A percentile compares a stretch with the other conserved stretches of the same genome.
phyloP scores from a whole-genome alignment of 2,797 vertebrate genomes.

The Enteromius fasciolatus region DNA sequence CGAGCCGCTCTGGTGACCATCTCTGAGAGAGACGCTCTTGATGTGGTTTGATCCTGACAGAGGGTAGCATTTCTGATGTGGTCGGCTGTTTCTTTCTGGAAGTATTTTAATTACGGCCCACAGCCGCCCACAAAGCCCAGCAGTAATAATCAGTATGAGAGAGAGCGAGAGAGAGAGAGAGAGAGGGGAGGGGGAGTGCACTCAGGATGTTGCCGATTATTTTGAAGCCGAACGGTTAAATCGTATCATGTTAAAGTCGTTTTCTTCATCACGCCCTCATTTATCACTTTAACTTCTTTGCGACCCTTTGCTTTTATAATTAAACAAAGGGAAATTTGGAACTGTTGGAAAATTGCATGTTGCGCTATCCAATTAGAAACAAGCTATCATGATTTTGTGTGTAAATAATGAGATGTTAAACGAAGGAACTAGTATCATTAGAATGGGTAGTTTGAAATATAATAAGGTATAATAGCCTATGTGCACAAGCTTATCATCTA shows the following conservation, averaged over 20 bases:
- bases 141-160: constrained; percentile 76
- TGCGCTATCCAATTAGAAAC: neutral
- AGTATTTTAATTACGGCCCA: constrained; percentile 87
- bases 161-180: constrained; percentile 42
- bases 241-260: constrained; percentile 19
- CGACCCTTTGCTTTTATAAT: neutral
- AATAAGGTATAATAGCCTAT: neutral
- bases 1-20: constrained; percentile 81
- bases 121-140: constrained; percentile 81
- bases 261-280: constrained; percentile 36
- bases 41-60: constrained; percentile 85
- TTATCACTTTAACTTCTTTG: constrained; percentile 74
- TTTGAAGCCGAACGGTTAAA: constrained; percentile 27
- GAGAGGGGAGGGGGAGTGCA: constrained; percentile 12
- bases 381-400: neutral
- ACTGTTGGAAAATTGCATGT: neutral
- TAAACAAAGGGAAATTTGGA: neutral
- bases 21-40: constrained; percentile 80
- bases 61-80: constrained; percentile 87
- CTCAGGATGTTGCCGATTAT: constrained; percentile 49
- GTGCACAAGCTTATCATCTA: neutral
- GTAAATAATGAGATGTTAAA: neutral
- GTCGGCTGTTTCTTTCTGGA: constrained; percentile 84
- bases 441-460: neutral
- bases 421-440: neutral